Evolutionary conservation across 2,888 invertebrate genomes (phyloP), one percentile per base, ranked within the genome.

Genomic region (Agrenia bidenticulata): DNA sequence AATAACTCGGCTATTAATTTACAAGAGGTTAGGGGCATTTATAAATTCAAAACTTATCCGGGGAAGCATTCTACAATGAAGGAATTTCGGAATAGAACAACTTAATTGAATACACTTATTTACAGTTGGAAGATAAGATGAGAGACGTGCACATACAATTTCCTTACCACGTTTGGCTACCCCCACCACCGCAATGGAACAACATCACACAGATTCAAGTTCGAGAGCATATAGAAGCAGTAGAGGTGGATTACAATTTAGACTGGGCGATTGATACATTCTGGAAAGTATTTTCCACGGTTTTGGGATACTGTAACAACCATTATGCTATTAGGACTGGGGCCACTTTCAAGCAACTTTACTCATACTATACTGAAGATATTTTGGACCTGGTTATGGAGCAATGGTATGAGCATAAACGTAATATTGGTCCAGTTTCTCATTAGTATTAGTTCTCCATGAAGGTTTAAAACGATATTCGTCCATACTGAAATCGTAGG

Each of bases 251-350:
- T 27, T 59, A 63, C 39, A 64, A 69, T 19, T 27, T 69, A 1
- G 63, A 69, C 45, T 63, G 61, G 62, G 65, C 53, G 9, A 24
- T 69, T 21, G 69, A 69, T 27, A 27, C 63, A 0, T 63, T 62
- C 37, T 69, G 69, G 69, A 65, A 66, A 54, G 27, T 69, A 4
- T 54, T 66, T 19, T 55, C 69, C 1, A 63, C 69, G 1, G 63
- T 66, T 13, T 11, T 69, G 19, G 69, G 69, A 2, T 69, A 66
- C 51, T 69, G 69, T 21, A 50, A 61, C 23, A 19, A 24, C 0
- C 65, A 64, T 42, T 65, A 56, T 26, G n/a, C 54, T 0, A 56
- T 45, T n/a, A 59, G 37, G 24, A 53, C 42, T 17, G n/a, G 26
- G 13, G 27, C 5, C 5, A n/a, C 61, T 0, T 67, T 61, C 32